Base-by-base conservation (phyloP, 2,797 vertebrate species). In the Synanceia verrucosa region DNA sequence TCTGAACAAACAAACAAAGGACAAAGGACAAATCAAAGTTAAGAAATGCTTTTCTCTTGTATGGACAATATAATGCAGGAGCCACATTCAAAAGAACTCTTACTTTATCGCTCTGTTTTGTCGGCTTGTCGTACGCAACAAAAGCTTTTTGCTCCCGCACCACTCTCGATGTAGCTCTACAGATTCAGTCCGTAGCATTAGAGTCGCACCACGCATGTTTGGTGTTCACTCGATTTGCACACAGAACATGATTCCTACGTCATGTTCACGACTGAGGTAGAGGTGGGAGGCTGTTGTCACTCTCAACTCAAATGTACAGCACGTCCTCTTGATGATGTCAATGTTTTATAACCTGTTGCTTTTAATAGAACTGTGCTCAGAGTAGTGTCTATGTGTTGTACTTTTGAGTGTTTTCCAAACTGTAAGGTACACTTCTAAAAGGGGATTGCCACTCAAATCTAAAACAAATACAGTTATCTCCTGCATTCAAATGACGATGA, bases 291-390 rank as follows among this genome's bases (percentile, higher is more conserved):
- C 65, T 47, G 58, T 55, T n/a, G 57, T 56, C 50, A 11, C 78
- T 68, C 79, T 84, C 82, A 61, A 44, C 80, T 89, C 73, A 24
- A n/a, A 77, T 91, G 82, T 91, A 89, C 82, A 93, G 90, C 86
- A 87, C 79, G 84, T 81, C 84, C 76, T 85, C 77, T 85, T 79
- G 65, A 90, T 88, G 88, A 90, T 89, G 89, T 91, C 89, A 90
- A 78, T 90, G 90, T 91, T 89, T 88, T 92, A 85, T 91, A 87
- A 89, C 80, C 81, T 80, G 65, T 73, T 62, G 86, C 86, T 92
- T 89, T 90, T 81, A 88, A 73, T 90, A 86, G 90, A 87, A 81
- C 76, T 50, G 85, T 86, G 78, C 81, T 87, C 81, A 63, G 69
- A 83, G 56, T 87, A 46, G 67, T 81, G 84, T 92, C 77, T 77